Evolutionary conservation across 2,113 vertebrate species (phyloP), one percentile per base, ranked within the genome.

Genomic region (Drymodes brunneopygia): DNA sequence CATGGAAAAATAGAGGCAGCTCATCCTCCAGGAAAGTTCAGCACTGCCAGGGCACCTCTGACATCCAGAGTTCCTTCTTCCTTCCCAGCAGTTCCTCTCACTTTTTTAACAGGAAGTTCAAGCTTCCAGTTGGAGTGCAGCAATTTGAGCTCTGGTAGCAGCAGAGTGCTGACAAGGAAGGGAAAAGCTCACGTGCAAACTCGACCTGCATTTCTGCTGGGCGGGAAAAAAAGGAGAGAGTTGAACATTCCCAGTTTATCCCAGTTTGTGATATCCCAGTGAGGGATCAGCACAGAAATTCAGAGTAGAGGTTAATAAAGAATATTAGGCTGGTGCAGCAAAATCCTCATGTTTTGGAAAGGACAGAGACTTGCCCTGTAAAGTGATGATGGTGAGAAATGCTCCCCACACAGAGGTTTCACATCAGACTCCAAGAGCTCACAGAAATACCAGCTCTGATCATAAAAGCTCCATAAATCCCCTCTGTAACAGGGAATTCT

Each of bases 11-110:
- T 31, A 75, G 29, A 88, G 58, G 50, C 72, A 79, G 60, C 85
- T 92, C 79, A 78, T 86, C 67, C 54, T 96, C 81, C 78, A 91
- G 35, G 84, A 83, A 93, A 96, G 57, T 86, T 96, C 54, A 94
- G 92, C 69, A 54, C 53, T 0, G 20, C 36, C 82, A 86, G 62
- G 58, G 80, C 60, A 91, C 88, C 84, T 94, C 72, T 95, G 66
- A 85, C 92, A 71, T 19, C 47, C 65, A 66, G 67, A 85, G 56
- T 65, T 81, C 33, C 8, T 75, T 79, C 69, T 86, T 82, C 75
- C 75, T 95, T 93, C 75, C 67, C 51, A 54, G 82, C 60, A 94
- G 38, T 45, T 92, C 79, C 71, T 90, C 87, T 60, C 10, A 31
- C 65, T 91, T 91, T 91, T 77, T 61, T 69, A 73, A 64, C 81